A percentile compares a stretch with the other conserved stretches of the same genome.
phyloP scores from a whole-genome alignment of 2,797 vertebrate genomes.

The Ataeniobius toweri region DNA sequence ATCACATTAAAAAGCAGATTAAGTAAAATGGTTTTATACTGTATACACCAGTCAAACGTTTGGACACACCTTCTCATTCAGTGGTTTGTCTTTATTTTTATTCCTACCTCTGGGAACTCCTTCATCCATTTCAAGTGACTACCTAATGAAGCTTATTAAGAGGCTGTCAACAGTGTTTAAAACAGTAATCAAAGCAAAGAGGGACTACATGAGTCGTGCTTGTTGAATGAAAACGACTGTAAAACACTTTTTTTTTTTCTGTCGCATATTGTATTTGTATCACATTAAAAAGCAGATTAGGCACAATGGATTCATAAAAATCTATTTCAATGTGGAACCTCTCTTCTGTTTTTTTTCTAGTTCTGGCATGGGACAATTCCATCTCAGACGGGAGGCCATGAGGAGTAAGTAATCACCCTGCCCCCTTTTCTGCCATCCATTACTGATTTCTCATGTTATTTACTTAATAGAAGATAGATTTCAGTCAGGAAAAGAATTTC shows the following conservation, averaged over 20 bases:
- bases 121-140: too few relatives aligned
- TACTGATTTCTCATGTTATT: constrained; percentile 37
- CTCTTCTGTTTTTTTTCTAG: constrained; percentile 68
- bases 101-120: too few relatives aligned
- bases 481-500: constrained; percentile 37
- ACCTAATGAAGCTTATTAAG: too few relatives aligned
- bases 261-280: neutral
- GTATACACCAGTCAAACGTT: too few relatives aligned
- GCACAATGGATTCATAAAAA: neutral
- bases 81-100: too few relatives aligned
- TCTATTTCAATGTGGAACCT: neutral
- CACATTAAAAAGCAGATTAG: constrained; percentile 6
- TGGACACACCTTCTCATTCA: too few relatives aligned
- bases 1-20: constrained; percentile 9
- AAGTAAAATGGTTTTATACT: neutral
- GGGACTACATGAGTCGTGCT: too few relatives aligned
- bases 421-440: constrained; percentile 10
- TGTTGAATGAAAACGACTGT: too few relatives aligned
- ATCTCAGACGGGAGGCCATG: constrained; percentile 88
- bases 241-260: too few relatives aligned
- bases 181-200: too few relatives aligned
- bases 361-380: constrained; percentile 92
- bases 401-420: constrained; percentile 86
- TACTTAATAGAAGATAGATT: constrained; percentile 41
- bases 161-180: too few relatives aligned